A percentile compares a stretch with the other conserved stretches of the same genome.
These are phyloP conservation scores for Brachionus angularis DNA, from an alignment of 1,140 invertebrate species.

Conservation along the genomic window DNA sequence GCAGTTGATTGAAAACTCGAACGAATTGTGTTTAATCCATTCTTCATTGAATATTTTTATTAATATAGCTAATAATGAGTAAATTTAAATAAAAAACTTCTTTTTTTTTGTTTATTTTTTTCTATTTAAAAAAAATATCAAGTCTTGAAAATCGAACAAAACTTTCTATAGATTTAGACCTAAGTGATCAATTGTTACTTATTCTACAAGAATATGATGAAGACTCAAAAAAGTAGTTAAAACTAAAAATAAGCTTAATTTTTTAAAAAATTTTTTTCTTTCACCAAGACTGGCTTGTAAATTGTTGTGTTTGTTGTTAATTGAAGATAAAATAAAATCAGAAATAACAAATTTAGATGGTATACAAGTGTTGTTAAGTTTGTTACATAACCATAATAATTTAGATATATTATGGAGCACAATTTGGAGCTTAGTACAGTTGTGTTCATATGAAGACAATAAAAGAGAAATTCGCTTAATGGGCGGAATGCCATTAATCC, in stretches of 20 bases:
- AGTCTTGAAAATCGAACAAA: slow-evolving; percentile 30
- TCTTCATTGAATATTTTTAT: slow-evolving; percentile 16
- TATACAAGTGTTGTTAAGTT: slow-evolving; percentile 54
- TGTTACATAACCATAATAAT: slow-evolving; percentile 52
- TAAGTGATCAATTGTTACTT: slow-evolving; percentile 50
- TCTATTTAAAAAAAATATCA: not conserved
- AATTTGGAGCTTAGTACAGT: slow-evolving; percentile 56
- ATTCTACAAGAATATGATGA: slow-evolving; percentile 55
- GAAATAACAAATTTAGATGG: slow-evolving; percentile 56
- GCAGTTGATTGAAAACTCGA: slow-evolving; percentile 18
- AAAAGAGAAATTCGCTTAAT: slow-evolving; percentile 54
- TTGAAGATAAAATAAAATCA: slow-evolving; percentile 52
- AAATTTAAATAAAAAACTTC: not conserved
- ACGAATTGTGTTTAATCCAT: slow-evolving; percentile 17
- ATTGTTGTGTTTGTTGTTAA: slow-evolving; percentile 53
- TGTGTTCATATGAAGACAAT: slow-evolving; percentile 56
- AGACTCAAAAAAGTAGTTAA: slow-evolving; percentile 52
- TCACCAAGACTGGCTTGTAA: slow-evolving; percentile 54
- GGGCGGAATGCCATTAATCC: slow-evolving; percentile 56
- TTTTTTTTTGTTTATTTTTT: not conserved
- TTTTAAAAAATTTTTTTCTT: too few species aligned
- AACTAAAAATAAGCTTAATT: not conserved
- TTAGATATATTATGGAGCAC: slow-evolving; percentile 54
- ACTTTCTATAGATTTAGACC: slow-evolving; percentile 51
- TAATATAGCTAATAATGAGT: slow-evolving; percentile 33